Evolutionary conservation across 2,888 invertebrate genomes (phyloP), one percentile per base, ranked within the genome.

Genomic region (Agriopis leucophaearia): DNA sequence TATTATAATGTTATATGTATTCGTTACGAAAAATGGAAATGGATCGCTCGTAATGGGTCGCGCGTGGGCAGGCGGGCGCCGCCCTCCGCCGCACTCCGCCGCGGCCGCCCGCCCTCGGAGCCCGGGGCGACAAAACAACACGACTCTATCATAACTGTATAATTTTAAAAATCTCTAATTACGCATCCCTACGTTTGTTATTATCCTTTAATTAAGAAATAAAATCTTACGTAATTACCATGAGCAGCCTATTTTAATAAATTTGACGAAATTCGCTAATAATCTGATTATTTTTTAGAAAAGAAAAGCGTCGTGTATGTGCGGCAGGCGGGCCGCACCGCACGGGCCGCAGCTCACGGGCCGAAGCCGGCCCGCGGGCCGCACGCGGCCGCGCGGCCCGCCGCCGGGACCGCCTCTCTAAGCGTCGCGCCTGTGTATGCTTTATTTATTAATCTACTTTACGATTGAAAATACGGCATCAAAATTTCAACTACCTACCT

Each of bases 151-250:
- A 89, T 94, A 92, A 94, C 92, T 92, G 93, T 93, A 94, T 94
- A 93, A 92, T 92, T 93, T 94, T 93, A 92, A 93, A 94, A 94
- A 93, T 89, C 83, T 92, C 94, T 94, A 94, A 93, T 94, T 93
- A 94, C 92, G 94, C 94, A 90, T 92, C 86, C 88, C 94, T 94
- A 94, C 92, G 87, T 92, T 93, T 91, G 91, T 93, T 94, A 93
- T 93, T 93, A 94, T 93, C 91, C 77, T 93, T 93, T 92, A 93
- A 92, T 92, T 93, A 92, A 92, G 90, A 93, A 94, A 93, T 93
- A 87, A 94, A 92, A 93, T 91, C 92, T 93, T 94, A 94, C 90
- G 82, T 88, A 88, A 88, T 92, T 91, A 93, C 88, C 88, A 92
- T 94, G 93, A 94, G 93, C 94, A 91, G 92, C 85, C 93, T 94